Base-by-base conservation (phyloP, 2,888 invertebrate genomes). In the Acanthoscelides obtectus region DNA sequence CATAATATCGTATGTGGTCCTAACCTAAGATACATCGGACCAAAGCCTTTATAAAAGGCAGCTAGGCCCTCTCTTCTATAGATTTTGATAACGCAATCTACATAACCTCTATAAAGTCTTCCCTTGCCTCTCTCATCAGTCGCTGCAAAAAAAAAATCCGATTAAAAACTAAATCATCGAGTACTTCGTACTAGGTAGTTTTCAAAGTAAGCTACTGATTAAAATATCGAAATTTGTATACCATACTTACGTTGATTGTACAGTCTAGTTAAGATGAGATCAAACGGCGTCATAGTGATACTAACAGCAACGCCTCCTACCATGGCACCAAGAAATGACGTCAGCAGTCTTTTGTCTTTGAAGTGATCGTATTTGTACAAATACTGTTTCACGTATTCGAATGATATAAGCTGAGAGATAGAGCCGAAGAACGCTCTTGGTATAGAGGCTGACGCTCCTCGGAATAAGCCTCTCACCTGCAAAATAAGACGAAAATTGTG, bases 1-100 rank as follows among this genome's bases (percentile, higher is more conserved):
- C 94, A 92, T 0, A 98, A 84, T 0, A 97, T 92, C 0, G 96
- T 94, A 83, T 98, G 97, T 0, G 98, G 98, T 0, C 96, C 97
- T 65, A 97, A 88, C 74, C 98, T 88, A 71, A 97, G 85, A 86
- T 96, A 96, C 80, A 94, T 94, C 0, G 97, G 95, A 67, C 93
- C 92, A 75, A 95, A 90, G 3, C 96, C 98, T 86, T 98, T 98
- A 86, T 96, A 98, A 79, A 97, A 90, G 0, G 96, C 96, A 69
- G 87, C 84, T 0, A 94, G 70, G 0, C 96, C 95, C 87, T 96
- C 96, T 1, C 88, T 90, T 81, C 85, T 88, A 78, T 91, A 90
- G 73, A 94, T 94, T 86, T 96, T 95, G 0, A 86, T 77, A 27
- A 94, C 88, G 80, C 95, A 95, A 84, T 96, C 95, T 0, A 90